Evolutionary conservation across 2,113 vertebrate species (phyloP), one percentile per base, ranked within the genome.

Genomic region (Eptesicus fuscus): DNA sequence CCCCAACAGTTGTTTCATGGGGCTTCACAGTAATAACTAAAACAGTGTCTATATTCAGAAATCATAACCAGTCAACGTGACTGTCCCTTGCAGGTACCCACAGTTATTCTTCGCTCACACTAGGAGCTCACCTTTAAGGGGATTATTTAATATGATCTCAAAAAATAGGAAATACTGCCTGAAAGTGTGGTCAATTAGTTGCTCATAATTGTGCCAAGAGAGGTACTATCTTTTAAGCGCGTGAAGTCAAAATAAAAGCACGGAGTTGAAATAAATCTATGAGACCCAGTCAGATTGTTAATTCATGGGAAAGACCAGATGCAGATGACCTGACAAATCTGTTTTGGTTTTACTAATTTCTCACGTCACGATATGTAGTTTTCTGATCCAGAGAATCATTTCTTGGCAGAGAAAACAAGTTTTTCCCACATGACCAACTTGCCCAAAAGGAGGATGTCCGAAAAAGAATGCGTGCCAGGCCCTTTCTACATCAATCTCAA

Each of bases 381-480:
- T 67, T 79, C 84, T 93, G 96, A 93, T 88, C 83, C 93, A 85
- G 80, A 30, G 74, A 94, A 96, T 97, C 9, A 37, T 91, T 97
- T 93, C 59, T 95, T 97, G 96, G 76, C 76, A 83, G 67, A 92
- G 71, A 94, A 92, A 87, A 65, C 7, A 89, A 8, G 37, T 91
- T 84, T 94, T 82, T 49, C 87, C 90, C 97, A 97, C 28, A 51
- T 97, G 96, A 98, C 95, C 87, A 78, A 94, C 77, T 56, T 97
- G 97, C 88, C 96, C 53, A 93, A 95, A 97, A 84, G 95, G 85
- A 97, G 83, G 94, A 90, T 94, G 95, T 96, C 96, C 65, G 71
- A 93, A 96, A 96, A 92, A 96, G 20, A 88, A 67, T 53, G 93
- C 0, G 0, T 40, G 91, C 95, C 47, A 84, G 67, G 53, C 80